These are phyloP conservation scores for Peromyscus leucopus DNA, from an alignment of 2,113 vertebrate genomes.

Conservation along the genomic window DNA sequence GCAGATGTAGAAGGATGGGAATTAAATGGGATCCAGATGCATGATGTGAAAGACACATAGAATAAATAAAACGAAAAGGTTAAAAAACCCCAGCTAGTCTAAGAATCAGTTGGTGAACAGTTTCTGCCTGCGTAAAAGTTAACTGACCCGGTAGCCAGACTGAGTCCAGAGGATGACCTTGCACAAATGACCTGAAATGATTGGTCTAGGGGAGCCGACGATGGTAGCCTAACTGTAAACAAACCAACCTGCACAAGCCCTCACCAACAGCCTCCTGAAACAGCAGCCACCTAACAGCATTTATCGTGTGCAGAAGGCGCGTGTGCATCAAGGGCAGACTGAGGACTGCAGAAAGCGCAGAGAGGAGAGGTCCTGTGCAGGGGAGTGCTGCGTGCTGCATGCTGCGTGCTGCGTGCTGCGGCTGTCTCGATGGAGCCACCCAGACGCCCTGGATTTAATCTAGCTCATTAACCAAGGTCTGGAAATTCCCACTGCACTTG, in stretches of 20 bases:
- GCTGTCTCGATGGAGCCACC: neutral
- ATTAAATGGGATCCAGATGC: neutral
- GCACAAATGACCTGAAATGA: neutral
- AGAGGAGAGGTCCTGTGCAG: conserved; percentile 10
- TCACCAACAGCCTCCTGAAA: conserved; percentile 42
- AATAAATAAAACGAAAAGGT: neutral
- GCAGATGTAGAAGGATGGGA: neutral
- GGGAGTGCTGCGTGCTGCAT: neutral
- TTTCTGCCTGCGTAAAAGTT: conserved; percentile 15
- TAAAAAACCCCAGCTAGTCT: neutral
- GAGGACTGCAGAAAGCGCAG: conserved; percentile 45
- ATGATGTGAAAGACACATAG: neutral
- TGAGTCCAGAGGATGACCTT: conserved; percentile 50
- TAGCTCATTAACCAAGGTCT: conserved; percentile 42
- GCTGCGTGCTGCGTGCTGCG: no score
- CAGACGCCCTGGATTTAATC: neutral
- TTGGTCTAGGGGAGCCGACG: neutral
- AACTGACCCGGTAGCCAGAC: neutral
- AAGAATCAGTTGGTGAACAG: neutral
- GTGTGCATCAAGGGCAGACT: conserved; percentile 33
- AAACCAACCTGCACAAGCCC: neutral
- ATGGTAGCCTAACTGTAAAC: conserved; percentile 1
- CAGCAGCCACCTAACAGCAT: conserved; percentile 13
- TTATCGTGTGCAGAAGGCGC: neutral
- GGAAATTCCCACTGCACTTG: neutral